Evolutionary conservation across 2,797 vertebrate genomes (phyloP).

Genomic region (Chloroceryle inda): DNA sequence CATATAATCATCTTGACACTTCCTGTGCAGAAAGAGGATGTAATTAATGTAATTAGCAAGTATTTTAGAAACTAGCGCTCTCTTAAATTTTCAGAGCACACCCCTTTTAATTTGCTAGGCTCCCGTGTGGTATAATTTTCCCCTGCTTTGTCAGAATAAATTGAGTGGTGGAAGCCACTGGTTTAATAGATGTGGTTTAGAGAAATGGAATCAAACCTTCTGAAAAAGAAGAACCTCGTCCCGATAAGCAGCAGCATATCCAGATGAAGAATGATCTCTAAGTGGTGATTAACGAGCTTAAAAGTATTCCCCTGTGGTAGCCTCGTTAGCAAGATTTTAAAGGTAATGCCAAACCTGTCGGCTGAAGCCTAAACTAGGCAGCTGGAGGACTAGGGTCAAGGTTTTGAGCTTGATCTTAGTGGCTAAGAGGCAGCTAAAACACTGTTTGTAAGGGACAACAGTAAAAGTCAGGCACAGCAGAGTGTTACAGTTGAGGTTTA

Average conservation of each 20-base stretch:
- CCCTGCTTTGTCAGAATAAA: conserved; percentile 8
- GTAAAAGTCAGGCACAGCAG: background rate
- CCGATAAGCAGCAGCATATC: background rate
- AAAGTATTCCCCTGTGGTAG: background rate
- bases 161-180: background rate
- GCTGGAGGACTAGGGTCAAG: background rate
- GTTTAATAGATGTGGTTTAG: background rate
- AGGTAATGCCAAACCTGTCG: background rate
- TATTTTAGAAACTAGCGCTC: conserved; percentile 53
- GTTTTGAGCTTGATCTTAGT: background rate
- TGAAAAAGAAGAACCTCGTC: background rate
- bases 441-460: background rate
- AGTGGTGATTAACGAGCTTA: background rate
- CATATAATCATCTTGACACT: conserved; percentile 39
- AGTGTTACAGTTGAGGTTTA: background rate
- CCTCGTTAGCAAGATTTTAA: background rate
- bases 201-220: conserved; percentile 11
- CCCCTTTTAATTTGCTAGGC: conserved; percentile 49
- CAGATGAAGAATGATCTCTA: background rate
- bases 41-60: conserved; percentile 69
- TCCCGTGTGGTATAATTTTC: conserved; percentile 37
- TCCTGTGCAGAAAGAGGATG: conserved; percentile 63
- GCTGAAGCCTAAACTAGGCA: background rate
- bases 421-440: background rate
- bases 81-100: conserved; percentile 55